Percentiles rank a stretch among this genome's conserved stretches.
Evolutionary conservation across 2,888 invertebrate genomes (phyloP).

Genomic region (Drepanosiphum platanoidis): DNA sequence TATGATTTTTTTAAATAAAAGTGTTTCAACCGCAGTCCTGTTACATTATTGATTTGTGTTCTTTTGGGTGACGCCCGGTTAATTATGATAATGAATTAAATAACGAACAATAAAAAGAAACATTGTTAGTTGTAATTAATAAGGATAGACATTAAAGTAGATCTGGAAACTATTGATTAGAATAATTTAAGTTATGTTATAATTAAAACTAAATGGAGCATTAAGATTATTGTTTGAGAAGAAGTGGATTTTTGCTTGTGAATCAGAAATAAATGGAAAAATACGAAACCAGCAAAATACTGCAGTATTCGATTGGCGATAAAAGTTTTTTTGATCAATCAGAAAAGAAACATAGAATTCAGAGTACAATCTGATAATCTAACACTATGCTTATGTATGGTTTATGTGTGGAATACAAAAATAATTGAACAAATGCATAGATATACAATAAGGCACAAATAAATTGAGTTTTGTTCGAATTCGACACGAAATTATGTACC

Average conservation of each 20-base stretch:
- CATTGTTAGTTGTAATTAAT: not conserved
- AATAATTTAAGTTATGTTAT: not conserved
- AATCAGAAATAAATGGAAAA: not conserved
- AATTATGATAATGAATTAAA: not conserved
- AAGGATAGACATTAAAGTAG: not conserved
- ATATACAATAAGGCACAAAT: no score
- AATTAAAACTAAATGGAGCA: not conserved
- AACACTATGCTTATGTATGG: no score
- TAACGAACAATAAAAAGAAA: not conserved
- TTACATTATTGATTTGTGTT: conserved; percentile 12
- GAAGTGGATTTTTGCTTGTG: not conserved
- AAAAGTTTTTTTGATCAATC: no score
- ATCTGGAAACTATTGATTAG: not conserved
- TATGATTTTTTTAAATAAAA: not conserved
- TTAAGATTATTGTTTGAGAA: not conserved
- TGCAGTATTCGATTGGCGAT: not conserved
- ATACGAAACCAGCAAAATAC: not conserved
- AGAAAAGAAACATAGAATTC: no score
- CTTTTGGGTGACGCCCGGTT: conserved; percentile 3
- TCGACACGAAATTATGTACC: no score
- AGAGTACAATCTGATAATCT: no score
- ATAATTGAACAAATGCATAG: no score
- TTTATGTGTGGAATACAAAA: no score
- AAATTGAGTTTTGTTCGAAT: no score
- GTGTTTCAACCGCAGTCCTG: not conserved